Evolutionary conservation across 2,113 vertebrate genomes (phyloP).

Genomic region (Lampris megalopsis): DNA sequence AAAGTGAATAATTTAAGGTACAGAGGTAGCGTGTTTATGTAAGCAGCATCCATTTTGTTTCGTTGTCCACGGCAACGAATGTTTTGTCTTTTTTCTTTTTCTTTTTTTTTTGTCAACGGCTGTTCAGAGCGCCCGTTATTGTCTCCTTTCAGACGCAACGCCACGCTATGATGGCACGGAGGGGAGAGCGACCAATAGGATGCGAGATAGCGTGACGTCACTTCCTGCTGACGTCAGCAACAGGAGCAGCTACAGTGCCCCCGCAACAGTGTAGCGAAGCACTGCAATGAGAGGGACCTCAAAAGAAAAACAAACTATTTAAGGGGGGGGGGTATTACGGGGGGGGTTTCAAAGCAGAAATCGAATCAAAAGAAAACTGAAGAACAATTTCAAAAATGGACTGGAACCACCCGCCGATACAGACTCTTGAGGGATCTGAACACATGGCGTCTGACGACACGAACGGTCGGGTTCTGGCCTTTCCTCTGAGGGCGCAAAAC

Average conservation of each 20-base stretch:
- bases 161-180: slow-evolving; percentile 69
- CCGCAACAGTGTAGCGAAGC: slow-evolving; percentile 74
- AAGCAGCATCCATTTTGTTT: slow-evolving; percentile 1
- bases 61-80: slow-evolving; percentile 2
- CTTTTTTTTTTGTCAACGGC: slow-evolving; percentile 51
- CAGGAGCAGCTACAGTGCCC: slow-evolving; percentile 78
- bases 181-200: slow-evolving; percentile 78
- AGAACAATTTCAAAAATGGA: background rate
- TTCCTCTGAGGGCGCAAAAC: background rate
- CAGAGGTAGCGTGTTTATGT: slow-evolving; percentile 5
- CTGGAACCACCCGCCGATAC: too few relatives aligned
- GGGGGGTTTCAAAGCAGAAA: slow-evolving; percentile 23
- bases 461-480: background rate
- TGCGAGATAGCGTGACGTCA: slow-evolving; percentile 66
- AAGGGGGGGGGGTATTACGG: slow-evolving; percentile 13
- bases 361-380: background rate
- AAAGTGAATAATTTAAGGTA: background rate
- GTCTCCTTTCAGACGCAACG: slow-evolving; percentile 81
- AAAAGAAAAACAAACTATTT: background rate
- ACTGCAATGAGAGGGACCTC: slow-evolving; percentile 40
- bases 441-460: too few relatives aligned
- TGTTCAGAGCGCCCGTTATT: slow-evolving; percentile 65
- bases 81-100: background rate
- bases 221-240: slow-evolving; percentile 72
- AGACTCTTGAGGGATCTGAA: too few relatives aligned